These are phyloP conservation scores for Callaeas wilsoni DNA, from an alignment of 2,113 vertebrate species.

Conservation along the genomic window DNA sequence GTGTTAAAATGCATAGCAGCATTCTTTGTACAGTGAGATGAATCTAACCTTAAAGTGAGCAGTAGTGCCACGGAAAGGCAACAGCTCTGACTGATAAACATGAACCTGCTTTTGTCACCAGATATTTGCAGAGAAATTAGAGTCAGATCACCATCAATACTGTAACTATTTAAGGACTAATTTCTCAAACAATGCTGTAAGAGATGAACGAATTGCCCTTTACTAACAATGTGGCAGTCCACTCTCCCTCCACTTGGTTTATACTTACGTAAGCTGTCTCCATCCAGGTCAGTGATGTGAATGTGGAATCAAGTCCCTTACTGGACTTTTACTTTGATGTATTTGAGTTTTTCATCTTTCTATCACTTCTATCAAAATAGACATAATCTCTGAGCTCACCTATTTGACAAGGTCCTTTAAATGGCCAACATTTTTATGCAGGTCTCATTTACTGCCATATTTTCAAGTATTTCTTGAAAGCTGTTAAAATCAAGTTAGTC, in stretches of 20 bases:
- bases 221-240: neutral
- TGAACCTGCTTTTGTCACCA: neutral
- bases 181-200: neutral
- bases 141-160: neutral
- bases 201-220: neutral
- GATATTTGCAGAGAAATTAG: neutral
- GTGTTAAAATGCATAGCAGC: neutral
- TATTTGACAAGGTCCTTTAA: neutral
- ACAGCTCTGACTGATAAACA: neutral
- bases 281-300: neutral
- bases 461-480: neutral
- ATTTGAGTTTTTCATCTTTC: neutral
- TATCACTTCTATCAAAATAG: neutral
- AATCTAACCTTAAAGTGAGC: neutral
- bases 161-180: neutral
- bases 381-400: neutral
- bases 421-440: neutral
- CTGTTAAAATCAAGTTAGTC: neutral
- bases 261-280: neutral
- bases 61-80: accelerated
- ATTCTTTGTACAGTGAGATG: neutral
- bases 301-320: neutral
- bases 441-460: neutral
- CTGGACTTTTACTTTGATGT: neutral
- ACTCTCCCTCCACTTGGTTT: neutral